Percentiles rank a stretch among this genome's conserved stretches.
These are phyloP conservation scores for Cantharis lateralis DNA, from an alignment of 2,888 invertebrate species.

Conservation along the genomic window DNA sequence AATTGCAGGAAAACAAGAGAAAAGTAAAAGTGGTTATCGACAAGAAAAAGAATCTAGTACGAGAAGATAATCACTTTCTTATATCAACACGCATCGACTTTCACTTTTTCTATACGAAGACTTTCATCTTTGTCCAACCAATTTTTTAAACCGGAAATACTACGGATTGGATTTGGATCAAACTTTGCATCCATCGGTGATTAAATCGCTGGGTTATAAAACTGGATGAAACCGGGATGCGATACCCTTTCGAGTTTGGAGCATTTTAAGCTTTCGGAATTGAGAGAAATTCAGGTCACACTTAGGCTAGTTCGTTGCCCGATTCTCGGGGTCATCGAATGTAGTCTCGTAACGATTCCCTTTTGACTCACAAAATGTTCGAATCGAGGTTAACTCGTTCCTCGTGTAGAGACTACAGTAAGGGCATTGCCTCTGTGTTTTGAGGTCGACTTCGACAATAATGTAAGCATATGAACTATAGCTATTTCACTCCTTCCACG, in stretches of 20 bases:
- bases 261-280: conserved; percentile 23
- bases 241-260: conserved; percentile 12
- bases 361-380: conserved; percentile 40
- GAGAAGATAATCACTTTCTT: conserved; percentile 29
- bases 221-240: not conserved
- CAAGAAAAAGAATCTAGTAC: not conserved
- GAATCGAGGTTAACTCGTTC: conserved; percentile 50
- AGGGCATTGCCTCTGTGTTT: conserved; percentile 55
- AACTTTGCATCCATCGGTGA: not conserved
- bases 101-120: conserved; percentile 23
- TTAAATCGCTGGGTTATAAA: not conserved
- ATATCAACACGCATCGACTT: conserved; percentile 22
- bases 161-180: not conserved
- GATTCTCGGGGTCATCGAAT: conserved; percentile 41
- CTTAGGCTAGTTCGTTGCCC: conserved; percentile 56
- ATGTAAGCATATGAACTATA: conserved; percentile 30
- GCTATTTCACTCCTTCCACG: conserved; percentile 29
- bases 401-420: conserved; percentile 43
- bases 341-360: conserved; percentile 39
- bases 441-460: conserved; percentile 52
- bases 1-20: not conserved
- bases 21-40: conserved; percentile 2
- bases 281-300: conserved; percentile 46
- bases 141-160: not conserved
- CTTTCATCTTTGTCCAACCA: conserved; percentile 23